Base-by-base conservation (phyloP, 2,888 invertebrate species). In the Lydus trimaculatus region DNA sequence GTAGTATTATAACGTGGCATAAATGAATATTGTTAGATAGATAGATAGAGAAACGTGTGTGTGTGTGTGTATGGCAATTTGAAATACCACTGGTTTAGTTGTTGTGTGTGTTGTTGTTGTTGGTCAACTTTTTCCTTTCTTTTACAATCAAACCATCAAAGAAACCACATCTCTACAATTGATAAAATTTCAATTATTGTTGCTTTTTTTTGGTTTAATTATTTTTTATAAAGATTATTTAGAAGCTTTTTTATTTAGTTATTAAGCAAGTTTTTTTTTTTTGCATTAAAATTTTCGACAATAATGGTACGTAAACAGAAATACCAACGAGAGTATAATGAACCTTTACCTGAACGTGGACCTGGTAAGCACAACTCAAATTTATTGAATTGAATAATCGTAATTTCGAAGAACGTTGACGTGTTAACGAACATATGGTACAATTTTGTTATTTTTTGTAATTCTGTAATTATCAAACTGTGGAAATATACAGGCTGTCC, bases 271-370 rank as follows among this genome's bases (percentile, higher is more conserved):
- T 52, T n/a, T 31, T 20, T 52, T 61, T 66, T 70, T 33, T 33
- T 33, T 33, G 33, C n/a, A n/a, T n/a, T n/a, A n/a, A n/a, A n/a
- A n/a, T 33, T 28, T 28, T 28, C 28, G 4, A 28, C 4, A 28
- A 84, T 81, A 74, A 88, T 88, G 88, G 86, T 84, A 71, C 85
- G 86, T 61, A 87, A 81, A 76, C 85, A 84, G 69, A 81, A 72
- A 33, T 75, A 75, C 61, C 76, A 80, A 66, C 80, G n/a, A 48
- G 48, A 83, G 64, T 73, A 78, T 31, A 79, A 76, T 63, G 82
- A 84, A 72, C 83, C 83, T 43, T 79, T 88, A 52, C 87, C 88
- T 11, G 87, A 87, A 76, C 81, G 86, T 69, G 87, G 87, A 76
- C 86, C 88, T 75, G 88, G 89, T 89, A 86, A 87, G 87, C 84